Base-by-base conservation (phyloP, 2,888 invertebrate genomes). In the Caenorhabditis drosophilae region DNA sequence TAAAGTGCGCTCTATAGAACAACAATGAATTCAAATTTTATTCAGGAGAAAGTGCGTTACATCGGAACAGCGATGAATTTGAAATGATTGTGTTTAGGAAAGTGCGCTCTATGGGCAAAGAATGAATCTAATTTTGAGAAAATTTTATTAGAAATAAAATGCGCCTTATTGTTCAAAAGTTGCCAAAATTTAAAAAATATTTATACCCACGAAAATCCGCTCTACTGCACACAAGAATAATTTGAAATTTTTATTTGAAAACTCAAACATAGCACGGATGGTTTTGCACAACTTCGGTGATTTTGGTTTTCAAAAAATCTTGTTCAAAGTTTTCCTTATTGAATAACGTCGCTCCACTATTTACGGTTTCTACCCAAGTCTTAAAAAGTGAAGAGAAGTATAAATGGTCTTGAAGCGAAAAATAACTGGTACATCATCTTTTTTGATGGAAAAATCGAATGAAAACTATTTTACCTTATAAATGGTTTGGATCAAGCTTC, bases 221-320 rank as follows among this genome's bases (percentile, higher is more conserved):
- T n/a, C n/a, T n/a, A n/a, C n/a, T n/a, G n/a, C n/a, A n/a, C n/a
- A n/a, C n/a, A n/a, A n/a, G n/a, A n/a, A n/a, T n/a, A n/a, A n/a
- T n/a, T n/a, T n/a, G n/a, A n/a, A n/a, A n/a, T n/a, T n/a, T n/a
- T n/a, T n/a, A n/a, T n/a, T n/a, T n/a, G n/a, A n/a, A n/a, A n/a
- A n/a, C n/a, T n/a, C n/a, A n/a, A n/a, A 62, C 70, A 46, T 60
- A 73, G 1, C 57, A 49, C 6, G 62, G 42, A 54, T 71, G 69
- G 77, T 91, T 90, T 85, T 90, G 91, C 27, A 96, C 89, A 80
- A 91, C 90, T 71, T 91, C 89, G 86, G 95, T 93, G 60, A 95
- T 86, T 86, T 93, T 93, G 55, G 87, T 87, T 84, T 66, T 59
- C 49, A 60, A 25, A 60, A 60, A 66, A 35, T 27, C 51, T 40